phyloP scores from a whole-genome alignment of 2,797 vertebrate species.

The Pagetopsis macropterus region DNA sequence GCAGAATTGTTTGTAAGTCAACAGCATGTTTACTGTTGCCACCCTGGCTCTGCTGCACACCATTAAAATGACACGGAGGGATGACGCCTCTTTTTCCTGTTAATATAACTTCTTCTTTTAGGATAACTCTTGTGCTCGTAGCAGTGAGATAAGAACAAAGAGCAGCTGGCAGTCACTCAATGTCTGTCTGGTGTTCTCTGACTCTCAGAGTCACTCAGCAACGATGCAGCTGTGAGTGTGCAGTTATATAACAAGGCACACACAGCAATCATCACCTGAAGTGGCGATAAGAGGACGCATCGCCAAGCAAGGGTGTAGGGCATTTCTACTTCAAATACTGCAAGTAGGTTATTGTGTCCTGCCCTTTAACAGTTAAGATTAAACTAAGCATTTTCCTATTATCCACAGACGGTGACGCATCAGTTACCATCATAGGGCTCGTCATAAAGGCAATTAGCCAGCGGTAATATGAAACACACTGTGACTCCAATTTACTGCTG shows the following conservation, averaged over 20 bases:
- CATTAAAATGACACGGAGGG: not conserved
- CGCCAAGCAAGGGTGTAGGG: not conserved
- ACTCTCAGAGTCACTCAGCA: conserved; percentile 60
- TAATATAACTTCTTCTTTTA: conserved; percentile 27
- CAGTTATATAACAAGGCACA: conserved; percentile 48
- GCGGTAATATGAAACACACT: conserved; percentile 44
- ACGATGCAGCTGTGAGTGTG: conserved; percentile 22
- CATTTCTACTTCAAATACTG: conserved; percentile 3
- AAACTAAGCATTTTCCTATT: conserved; percentile 13
- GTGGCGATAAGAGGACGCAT: conserved; percentile 28
- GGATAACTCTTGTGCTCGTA: conserved; percentile 3
- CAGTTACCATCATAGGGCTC: not conserved
- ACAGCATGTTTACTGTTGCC: not conserved
- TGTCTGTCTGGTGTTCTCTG: not conserved
- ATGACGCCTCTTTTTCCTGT: not conserved
- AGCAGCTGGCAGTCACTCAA: conserved; percentile 9
- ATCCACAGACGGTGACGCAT: not conserved
- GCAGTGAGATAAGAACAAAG: conserved; percentile 16
- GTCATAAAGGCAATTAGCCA: conserved; percentile 13
- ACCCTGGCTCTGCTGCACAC: not conserved
- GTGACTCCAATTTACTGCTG: conserved; percentile 21
- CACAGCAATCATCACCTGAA: conserved; percentile 45
- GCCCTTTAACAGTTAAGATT: conserved; percentile 4
- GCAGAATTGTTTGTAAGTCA: conserved; percentile 10
- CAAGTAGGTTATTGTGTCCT: conserved; percentile 8